These are phyloP conservation scores for Karalla daura DNA, from an alignment of 2,797 vertebrate species.

Conservation along the genomic window DNA sequence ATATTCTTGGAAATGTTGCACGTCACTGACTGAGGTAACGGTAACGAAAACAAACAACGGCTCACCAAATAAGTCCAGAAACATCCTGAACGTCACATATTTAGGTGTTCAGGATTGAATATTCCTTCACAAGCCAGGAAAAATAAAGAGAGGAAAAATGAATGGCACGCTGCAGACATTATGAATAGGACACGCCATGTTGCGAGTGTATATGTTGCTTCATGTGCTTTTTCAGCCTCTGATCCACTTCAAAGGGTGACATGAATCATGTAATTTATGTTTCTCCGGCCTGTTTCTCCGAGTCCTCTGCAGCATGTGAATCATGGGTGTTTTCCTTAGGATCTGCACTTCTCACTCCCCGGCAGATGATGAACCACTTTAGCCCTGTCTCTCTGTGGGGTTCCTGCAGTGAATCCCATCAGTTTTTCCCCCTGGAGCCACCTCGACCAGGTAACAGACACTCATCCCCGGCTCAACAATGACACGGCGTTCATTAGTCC, in stretches of 20 bases:
- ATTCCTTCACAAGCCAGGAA: not conserved
- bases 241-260: constrained; percentile 64
- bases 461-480: constrained; percentile 23
- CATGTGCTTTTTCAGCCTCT: constrained; percentile 35
- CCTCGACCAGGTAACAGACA: constrained; percentile 63
- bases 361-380: constrained; percentile 47
- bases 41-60: not conserved
- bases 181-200: constrained; percentile 38
- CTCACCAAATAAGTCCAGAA: not conserved
- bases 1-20: not conserved
- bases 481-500: constrained; percentile 63
- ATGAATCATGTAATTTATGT: constrained; percentile 62
- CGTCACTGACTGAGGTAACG: not conserved
- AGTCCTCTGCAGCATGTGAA: constrained; percentile 48
- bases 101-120: not conserved
- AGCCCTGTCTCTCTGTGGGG: constrained; percentile 1
- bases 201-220: constrained; percentile 48
- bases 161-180: constrained; percentile 29
- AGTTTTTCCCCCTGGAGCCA: constrained; percentile 32
- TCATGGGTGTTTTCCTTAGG: constrained; percentile 45
- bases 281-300: constrained; percentile 35
- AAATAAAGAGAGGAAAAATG: constrained; percentile 16
- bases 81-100: not conserved
- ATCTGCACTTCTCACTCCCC: constrained; percentile 48
- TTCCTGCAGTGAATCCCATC: constrained; percentile 21